A percentile compares a stretch with the other conserved stretches of the same genome.
Conservation (phyloP, 2,888 invertebrate species). For the Esperia sulphurella region DNA sequence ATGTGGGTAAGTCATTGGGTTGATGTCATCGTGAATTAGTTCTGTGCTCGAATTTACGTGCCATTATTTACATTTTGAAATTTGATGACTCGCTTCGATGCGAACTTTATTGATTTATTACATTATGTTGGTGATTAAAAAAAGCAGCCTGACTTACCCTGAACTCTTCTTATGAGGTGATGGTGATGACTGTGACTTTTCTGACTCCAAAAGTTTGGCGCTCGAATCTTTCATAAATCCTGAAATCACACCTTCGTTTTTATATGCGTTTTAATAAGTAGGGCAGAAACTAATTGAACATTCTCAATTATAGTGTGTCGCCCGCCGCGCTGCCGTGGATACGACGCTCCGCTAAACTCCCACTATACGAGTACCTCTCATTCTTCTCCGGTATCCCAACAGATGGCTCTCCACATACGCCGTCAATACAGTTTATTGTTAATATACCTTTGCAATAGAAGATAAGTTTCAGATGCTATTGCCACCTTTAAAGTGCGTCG, state of each 20-base stretch:
- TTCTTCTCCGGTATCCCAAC: too few relatives aligned
- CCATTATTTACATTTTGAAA: conserved; percentile 45
- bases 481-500: too few relatives aligned
- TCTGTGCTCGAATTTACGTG: conserved; percentile 39
- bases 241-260: conserved; percentile 19
- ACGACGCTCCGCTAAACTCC: too few relatives aligned
- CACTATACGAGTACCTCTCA: too few relatives aligned
- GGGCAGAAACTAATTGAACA: too few relatives aligned
- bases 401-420: too few relatives aligned
- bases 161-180: conserved; percentile 68
- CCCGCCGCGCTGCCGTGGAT: too few relatives aligned
- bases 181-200: conserved; percentile 60
- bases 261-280: too few relatives aligned
- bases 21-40: conserved; percentile 38
- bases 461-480: too few relatives aligned
- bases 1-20: background rate
- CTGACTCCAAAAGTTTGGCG: conserved; percentile 66
- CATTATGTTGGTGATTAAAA: background rate
- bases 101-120: background rate
- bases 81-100: background rate
- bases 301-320: too few relatives aligned
- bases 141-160: conserved; percentile 53
- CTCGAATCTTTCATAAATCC: conserved; percentile 73
- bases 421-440: too few relatives aligned
- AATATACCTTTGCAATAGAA: too few relatives aligned